Conservation (phyloP, 2,797 vertebrate genomes). For the Brotula barbata region DNA sequence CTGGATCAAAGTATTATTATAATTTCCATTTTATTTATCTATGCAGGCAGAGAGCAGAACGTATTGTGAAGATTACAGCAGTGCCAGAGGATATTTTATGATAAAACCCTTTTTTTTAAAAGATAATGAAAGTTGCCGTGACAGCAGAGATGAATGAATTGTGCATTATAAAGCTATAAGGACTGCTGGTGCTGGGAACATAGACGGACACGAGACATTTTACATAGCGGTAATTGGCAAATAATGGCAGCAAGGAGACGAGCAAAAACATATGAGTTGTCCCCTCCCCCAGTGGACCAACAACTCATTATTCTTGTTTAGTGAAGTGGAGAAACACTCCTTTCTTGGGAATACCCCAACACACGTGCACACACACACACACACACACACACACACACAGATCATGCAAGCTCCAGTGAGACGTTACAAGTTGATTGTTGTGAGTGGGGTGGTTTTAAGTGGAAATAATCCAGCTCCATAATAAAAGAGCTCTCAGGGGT, state of each 20-base stretch:
- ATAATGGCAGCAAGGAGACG: constrained; percentile 55
- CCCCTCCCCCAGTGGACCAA: constrained; percentile 48
- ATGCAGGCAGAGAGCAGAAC: constrained; percentile 38
- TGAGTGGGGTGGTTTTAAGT: constrained; percentile 66
- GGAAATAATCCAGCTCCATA: constrained; percentile 68
- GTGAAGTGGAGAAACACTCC: constrained; percentile 72
- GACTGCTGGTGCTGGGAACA: constrained; percentile 24
- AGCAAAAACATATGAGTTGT: constrained; percentile 53
- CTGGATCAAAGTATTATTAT: constrained; percentile 45
- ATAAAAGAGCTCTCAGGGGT: constrained; percentile 54
- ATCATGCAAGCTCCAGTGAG: constrained; percentile 53
- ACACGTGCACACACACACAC: constrained; percentile 17
- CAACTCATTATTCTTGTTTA: constrained; percentile 80
- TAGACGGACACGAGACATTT: constrained; percentile 37
- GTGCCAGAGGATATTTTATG: constrained; percentile 40
- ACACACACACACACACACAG: constrained; percentile 29
- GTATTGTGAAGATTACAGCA: constrained; percentile 17
- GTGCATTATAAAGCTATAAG: constrained; percentile 51
- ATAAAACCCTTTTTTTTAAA: constrained; percentile 39
- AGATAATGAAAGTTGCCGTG: constrained; percentile 50
- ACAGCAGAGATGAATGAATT: constrained; percentile 47
- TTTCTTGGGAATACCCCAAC: constrained; percentile 67
- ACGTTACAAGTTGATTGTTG: constrained; percentile 66
- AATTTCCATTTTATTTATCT: constrained; percentile 53
- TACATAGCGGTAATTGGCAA: constrained; percentile 67